Conservation (phyloP, 1,140 invertebrate genomes). For the Zaprionus ghesquierei region DNA sequence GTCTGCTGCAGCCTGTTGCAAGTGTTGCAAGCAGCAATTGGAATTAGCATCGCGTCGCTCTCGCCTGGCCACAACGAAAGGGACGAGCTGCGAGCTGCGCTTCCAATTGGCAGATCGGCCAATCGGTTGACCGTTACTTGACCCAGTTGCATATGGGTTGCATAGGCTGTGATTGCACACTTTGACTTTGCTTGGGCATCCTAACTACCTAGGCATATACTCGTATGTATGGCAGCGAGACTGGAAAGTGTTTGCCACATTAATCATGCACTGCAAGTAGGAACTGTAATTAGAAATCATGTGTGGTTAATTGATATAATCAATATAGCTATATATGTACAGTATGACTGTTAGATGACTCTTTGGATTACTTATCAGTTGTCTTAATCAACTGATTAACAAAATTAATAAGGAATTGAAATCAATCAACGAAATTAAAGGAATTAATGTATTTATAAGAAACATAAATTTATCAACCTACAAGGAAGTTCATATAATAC, state of each 20-base stretch:
- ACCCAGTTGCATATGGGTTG: slow-evolving; percentile 55
- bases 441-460: too few relatives aligned
- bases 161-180: too few relatives aligned
- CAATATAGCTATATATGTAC: neutral
- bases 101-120: slow-evolving; percentile 28
- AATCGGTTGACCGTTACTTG: slow-evolving; percentile 52
- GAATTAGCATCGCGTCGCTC: slow-evolving; percentile 32
- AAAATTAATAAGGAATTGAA: neutral
- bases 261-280: neutral
- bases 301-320: neutral
- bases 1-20: neutral
- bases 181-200: neutral
- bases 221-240: neutral
- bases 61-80: slow-evolving; percentile 31
- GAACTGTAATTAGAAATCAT: neutral
- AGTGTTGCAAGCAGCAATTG: slow-evolving; percentile 40
- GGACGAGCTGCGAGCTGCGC: slow-evolving; percentile 30
- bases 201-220: neutral
- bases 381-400: neutral
- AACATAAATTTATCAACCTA: too few relatives aligned
- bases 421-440: neutral
- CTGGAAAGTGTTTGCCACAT: neutral
- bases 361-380: neutral
- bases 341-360: neutral
- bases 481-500: too few relatives aligned